Conservation (phyloP, 2,113 vertebrate genomes). For the Poeciliopsis occidentalis region DNA sequence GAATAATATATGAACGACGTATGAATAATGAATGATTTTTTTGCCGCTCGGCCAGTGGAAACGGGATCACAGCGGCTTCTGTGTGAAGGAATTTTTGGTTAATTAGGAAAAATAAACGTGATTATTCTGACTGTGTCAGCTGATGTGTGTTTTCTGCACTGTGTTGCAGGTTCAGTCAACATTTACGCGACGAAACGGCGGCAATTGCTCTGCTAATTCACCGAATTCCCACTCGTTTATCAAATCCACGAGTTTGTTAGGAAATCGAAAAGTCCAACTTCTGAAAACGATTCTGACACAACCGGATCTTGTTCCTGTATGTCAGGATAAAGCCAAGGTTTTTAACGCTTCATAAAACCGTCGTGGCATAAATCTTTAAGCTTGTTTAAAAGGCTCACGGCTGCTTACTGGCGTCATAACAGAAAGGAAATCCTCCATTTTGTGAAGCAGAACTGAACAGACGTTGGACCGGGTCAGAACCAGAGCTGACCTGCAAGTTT, state of each 20-base stretch:
- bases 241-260: background rate
- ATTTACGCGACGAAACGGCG: background rate
- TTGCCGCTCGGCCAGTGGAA: background rate
- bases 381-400: too few species aligned
- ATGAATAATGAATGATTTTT: background rate
- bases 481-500: too few species aligned
- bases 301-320: too few species aligned
- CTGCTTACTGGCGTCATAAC: too few species aligned
- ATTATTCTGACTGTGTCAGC: background rate
- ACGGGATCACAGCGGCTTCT: background rate
- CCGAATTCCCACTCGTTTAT: background rate
- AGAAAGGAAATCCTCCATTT: too few species aligned
- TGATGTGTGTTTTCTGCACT: background rate
- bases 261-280: too few species aligned
- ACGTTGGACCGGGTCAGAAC: too few species aligned
- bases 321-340: too few species aligned
- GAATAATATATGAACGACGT: background rate
- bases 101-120: background rate
- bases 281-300: too few species aligned
- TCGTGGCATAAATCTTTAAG: too few species aligned
- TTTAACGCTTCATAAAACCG: too few species aligned
- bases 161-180: background rate
- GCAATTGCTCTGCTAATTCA: background rate
- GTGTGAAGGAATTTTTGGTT: background rate
- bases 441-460: too few species aligned